A percentile compares a stretch with the other conserved stretches of the same genome.
Evolutionary conservation across 2,113 vertebrate species (phyloP).

Genomic region (Cisticola juncidis): DNA sequence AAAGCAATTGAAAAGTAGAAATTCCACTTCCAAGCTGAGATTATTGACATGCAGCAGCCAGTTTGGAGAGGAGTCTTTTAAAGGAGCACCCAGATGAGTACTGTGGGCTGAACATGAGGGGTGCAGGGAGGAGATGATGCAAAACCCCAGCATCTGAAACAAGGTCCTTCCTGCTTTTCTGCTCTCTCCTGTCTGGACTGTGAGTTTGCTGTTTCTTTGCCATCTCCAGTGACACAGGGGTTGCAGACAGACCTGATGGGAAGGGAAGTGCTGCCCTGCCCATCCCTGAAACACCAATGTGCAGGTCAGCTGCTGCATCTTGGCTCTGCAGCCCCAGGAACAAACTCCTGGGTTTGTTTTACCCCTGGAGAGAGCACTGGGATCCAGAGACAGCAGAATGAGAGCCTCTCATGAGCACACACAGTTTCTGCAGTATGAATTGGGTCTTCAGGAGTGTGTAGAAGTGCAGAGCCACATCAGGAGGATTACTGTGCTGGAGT

Average conservation of each 20-base stretch:
- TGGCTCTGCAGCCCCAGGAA: background rate
- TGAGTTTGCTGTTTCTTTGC: background rate
- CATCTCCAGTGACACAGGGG: background rate
- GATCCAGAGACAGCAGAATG: background rate
- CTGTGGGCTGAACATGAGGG: background rate
- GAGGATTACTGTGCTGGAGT: background rate
- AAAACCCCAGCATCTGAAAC: background rate
- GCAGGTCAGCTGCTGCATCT: background rate
- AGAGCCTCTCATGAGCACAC: background rate
- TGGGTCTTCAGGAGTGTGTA: background rate
- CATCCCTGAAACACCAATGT: background rate
- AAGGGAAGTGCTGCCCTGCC: background rate
- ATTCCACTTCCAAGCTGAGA: background rate
- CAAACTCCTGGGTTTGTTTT: background rate
- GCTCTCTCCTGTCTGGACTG: accelerated
- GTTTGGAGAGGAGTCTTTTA: background rate
- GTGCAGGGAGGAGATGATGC: background rate
- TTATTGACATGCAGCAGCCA: background rate
- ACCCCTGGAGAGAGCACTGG: background rate
- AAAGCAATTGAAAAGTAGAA: background rate
- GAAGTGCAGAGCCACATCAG: background rate
- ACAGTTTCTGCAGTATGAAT: background rate
- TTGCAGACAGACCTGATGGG: background rate
- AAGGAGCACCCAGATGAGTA: background rate
- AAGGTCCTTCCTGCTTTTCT: background rate